Percentiles rank a stretch among this genome's conserved stretches.
phyloP scores from a whole-genome alignment of 2,888 invertebrate genomes.

The Ophion obscuratus region DNA sequence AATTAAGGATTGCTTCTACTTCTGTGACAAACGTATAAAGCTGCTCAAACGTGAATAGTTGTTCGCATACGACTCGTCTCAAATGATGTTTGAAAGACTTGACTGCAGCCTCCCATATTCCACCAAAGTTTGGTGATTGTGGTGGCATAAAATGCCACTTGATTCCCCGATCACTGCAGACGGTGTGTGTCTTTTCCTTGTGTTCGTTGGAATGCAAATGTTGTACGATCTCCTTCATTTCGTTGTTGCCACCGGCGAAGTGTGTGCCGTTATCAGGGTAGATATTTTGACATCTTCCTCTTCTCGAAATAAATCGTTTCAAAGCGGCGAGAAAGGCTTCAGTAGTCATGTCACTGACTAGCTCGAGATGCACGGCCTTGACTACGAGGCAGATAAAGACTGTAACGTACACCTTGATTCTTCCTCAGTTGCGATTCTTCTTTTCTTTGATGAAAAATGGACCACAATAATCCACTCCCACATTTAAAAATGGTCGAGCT shows the following conservation, averaged over 20 bases:
- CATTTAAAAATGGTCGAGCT: constrained; percentile 42
- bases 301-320: constrained; percentile 57
- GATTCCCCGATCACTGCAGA: constrained; percentile 23
- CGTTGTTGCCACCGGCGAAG: constrained; percentile 66
- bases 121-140: constrained; percentile 51
- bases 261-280: constrained; percentile 67
- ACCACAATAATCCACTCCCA: constrained; percentile 55
- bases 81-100: constrained; percentile 58
- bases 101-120: constrained; percentile 61
- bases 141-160: constrained; percentile 58
- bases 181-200: constrained; percentile 9
- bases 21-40: constrained; percentile 41
- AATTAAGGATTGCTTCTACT: constrained; percentile 48
- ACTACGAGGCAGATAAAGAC: constrained; percentile 59
- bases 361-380: constrained; percentile 65
- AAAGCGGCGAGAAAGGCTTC: constrained; percentile 66
- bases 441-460: constrained; percentile 59
- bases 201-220: constrained; percentile 20
- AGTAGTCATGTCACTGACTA: constrained; percentile 62
- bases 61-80: constrained; percentile 23
- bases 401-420: constrained; percentile 56
- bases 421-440: constrained; percentile 47
- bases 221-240: constrained; percentile 47
- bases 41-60: constrained; percentile 45
- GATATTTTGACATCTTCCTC: constrained; percentile 40